Base-by-base conservation (phyloP, 2,113 vertebrate genomes). In the Myodes glareolus region DNA sequence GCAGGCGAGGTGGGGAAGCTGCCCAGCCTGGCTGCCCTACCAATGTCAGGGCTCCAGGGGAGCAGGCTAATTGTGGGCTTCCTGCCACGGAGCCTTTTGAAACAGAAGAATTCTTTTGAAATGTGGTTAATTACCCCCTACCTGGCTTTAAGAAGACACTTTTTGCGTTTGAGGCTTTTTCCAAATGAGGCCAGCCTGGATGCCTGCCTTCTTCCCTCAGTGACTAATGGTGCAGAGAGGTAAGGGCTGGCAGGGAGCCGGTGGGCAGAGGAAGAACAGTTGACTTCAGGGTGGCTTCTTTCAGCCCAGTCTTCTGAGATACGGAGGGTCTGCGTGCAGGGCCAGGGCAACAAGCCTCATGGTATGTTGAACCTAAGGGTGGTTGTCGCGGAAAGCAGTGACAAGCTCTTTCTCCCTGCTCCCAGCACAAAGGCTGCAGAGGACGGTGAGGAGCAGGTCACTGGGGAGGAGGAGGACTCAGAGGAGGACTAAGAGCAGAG, bases 121-220 rank as follows among this genome's bases (percentile, higher is more conserved):
- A 95, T 90, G 90, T 88, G 75, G 68, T 92, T 97, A 96, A 97
- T 96, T 96, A 97, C 96, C 96, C 94, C 88, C 96, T 76, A 90
- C 75, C 94, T 92, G 90, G 58, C 88, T 81, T 85, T 65, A 92
- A 93, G 93, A 67, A 70, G 27, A 42, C 47, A 61, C 50, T 65
- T 95, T 91, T 86, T 84, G 23, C 47, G 4, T 84, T 72, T 65
- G 84, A 76, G 50, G 7, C 87, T 81, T 58, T 77, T 76, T 84
- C 63, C 42, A 61, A 92, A 78, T 14, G 88, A 90, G 75, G 47
- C 72, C 42, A 27, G 84, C 95, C 61, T 36, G 76, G 88, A 58
- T 13, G 23, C 25, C 52, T n/a, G 36, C 29, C n/a, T 76, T 47
- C 45, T 78, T 85, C 9, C 31, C 77, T 75, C 4, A 16, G 47